Base-by-base conservation (phyloP, 2,113 vertebrate species). In the Microtus pennsylvanicus region DNA sequence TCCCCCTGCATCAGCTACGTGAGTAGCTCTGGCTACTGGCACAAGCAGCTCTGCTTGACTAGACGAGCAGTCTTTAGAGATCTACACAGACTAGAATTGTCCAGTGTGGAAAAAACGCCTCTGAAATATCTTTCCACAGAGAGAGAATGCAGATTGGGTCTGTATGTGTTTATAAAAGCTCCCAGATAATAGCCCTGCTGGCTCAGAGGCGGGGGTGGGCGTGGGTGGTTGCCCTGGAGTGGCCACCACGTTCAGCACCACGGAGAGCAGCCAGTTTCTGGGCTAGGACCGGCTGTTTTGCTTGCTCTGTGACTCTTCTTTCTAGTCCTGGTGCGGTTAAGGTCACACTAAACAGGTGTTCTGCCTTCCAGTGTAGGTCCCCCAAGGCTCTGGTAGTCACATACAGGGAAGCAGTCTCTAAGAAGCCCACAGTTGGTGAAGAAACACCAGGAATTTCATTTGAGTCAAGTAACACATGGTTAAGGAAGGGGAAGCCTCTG, bases 241-340 rank as follows among this genome's bases (percentile, higher is more conserved):
- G 22, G 35, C 76, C 1, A 10, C 7, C 6, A 3, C 0, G 1
- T 97, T 98, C 96, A 97, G 96, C 70, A 97, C 97, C 97, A 94
- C 0, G 96, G 97, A 97, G 94, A 97, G 95, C 94, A 83, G 47
- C 82, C 81, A 13, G 61, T 13, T 67, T 47, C 35, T 3, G 0
- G n/a, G 42, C 16, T 81, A 3, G 30, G 2, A 3, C 8, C 0
- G 45, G n/a, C 58, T 45, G 16, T 58, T 58, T 58, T 95, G 78
- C 55, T n/a, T 14, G 55, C 19, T 35, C 0, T 1, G 88, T 2
- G 92, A 47, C 67, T 81, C 42, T 21, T 76, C 42, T 26, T 65
- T 87, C 61, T 16, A 10, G 63, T 6, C 61, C 26, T 33, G 26
- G 63, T 50, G 33, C 24, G 19, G 30, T 50, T 55, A 50, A 90